Conservation (phyloP, 2,797 vertebrate species). For the Scomberomorus guttatus region DNA sequence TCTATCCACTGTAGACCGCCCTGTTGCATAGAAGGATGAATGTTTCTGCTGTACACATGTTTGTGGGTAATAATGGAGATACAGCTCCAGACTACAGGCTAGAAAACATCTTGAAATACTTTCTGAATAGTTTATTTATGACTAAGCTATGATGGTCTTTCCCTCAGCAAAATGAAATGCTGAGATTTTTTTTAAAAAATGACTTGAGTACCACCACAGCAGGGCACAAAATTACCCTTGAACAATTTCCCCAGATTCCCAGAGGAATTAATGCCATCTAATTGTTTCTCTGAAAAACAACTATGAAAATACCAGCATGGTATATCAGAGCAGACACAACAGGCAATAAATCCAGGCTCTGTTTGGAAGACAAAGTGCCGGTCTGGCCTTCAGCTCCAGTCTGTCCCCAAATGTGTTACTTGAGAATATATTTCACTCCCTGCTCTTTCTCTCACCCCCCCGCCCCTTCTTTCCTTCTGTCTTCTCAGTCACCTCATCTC, state of each 20-base stretch:
- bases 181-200: constrained; percentile 15
- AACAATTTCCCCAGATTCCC: not conserved
- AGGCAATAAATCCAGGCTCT: constrained; percentile 38
- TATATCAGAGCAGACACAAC: constrained; percentile 29
- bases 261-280: constrained; percentile 36
- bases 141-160: constrained; percentile 3
- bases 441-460: not conserved
- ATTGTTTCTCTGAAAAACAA: constrained; percentile 48
- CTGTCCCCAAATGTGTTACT: constrained; percentile 46
- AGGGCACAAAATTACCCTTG: not conserved
- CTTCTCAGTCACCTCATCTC: constrained; percentile 15
- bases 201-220: not conserved
- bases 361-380: constrained; percentile 33
- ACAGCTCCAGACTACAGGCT: constrained; percentile 9
- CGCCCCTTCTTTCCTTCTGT: constrained; percentile 2
- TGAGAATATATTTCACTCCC: constrained; percentile 36
- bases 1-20: not conserved
- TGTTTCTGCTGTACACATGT: constrained; percentile 1
- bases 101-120: constrained; percentile 40
- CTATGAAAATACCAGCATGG: constrained; percentile 18
- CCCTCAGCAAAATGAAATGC: constrained; percentile 6
- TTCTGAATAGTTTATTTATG: constrained; percentile 25
- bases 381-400: constrained; percentile 44
- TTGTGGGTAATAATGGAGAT: not conserved
- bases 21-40: not conserved